These are phyloP conservation scores for Pachyrhynchus sulphureomaculatus DNA, from an alignment of 1,140 invertebrate species.

Conservation along the genomic window DNA sequence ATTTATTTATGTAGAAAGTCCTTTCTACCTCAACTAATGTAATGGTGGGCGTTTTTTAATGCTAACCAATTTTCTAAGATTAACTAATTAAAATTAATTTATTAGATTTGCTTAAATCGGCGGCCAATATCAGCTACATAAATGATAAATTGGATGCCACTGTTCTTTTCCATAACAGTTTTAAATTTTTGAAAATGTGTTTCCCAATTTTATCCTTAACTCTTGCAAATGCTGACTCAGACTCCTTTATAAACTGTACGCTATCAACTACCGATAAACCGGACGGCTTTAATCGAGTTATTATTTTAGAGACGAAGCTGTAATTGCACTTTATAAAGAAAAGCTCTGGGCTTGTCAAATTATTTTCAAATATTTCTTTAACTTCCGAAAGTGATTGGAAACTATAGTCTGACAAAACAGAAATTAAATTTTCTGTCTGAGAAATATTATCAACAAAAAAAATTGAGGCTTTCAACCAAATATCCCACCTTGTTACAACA, in stretches of 20 bases:
- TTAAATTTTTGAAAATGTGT: slow-evolving; percentile 2
- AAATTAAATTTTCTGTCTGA: slow-evolving; percentile 5
- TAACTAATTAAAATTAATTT: too few relatives aligned
- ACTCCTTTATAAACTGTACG: neutral
- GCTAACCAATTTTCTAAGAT: neutral
- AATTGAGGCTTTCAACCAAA: slow-evolving; percentile 17
- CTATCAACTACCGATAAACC: neutral
- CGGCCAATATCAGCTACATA: neutral
- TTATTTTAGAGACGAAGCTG: neutral
- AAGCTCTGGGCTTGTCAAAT: neutral
- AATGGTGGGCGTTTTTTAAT: slow-evolving; percentile 6
- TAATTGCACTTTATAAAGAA: neutral
- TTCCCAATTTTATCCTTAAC: too few relatives aligned
- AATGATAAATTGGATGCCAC: neutral
- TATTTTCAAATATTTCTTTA: neutral
- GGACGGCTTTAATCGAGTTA: neutral
- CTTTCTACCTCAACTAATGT: slow-evolving; percentile 4
- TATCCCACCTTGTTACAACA: slow-evolving; percentile 14
- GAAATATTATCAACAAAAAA: slow-evolving; percentile 21
- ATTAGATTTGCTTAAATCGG: neutral
- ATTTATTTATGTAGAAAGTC: neutral
- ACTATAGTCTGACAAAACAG: neutral
- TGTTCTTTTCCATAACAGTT: neutral
- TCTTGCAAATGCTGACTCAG: too few relatives aligned
- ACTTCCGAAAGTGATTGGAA: neutral